These are phyloP conservation scores for Phoxinus dragarum DNA, from an alignment of 2,797 vertebrate genomes.

Conservation along the genomic window DNA sequence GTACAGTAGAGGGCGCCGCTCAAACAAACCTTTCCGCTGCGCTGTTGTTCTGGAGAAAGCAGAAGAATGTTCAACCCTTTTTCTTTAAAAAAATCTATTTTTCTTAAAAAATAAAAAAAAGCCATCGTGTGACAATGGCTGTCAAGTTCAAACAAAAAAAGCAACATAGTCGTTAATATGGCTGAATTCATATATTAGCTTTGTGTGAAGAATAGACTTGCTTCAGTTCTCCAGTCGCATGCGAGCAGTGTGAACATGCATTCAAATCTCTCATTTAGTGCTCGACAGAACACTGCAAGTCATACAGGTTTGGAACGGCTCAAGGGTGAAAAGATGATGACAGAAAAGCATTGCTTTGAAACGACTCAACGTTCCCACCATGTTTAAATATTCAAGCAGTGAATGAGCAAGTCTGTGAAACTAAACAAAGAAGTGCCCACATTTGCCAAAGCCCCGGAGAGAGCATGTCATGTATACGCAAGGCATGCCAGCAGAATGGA, in stretches of 20 bases:
- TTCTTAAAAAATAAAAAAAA: too few relatives aligned
- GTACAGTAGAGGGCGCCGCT: too few relatives aligned
- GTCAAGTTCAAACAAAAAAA: background rate
- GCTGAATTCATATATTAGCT: background rate
- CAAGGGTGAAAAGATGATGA: background rate
- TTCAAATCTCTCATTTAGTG: background rate
- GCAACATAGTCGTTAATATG: background rate
- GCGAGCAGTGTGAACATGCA: background rate
- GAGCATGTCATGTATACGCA: conserved; percentile 23
- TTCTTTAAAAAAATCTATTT: too few relatives aligned
- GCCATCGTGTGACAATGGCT: too few relatives aligned
- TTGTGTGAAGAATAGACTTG: background rate
- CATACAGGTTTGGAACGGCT: background rate
- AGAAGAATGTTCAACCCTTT: too few relatives aligned
- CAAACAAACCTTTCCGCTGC: too few relatives aligned
- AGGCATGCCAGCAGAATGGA: conserved; percentile 11
- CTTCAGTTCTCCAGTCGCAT: background rate
- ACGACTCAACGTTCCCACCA: background rate
- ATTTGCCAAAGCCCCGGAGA: conserved; percentile 19
- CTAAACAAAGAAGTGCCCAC: conserved; percentile 41
- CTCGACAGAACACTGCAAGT: background rate
- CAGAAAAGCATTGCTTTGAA: conserved; percentile 1
- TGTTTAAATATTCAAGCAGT: conserved; percentile 38
- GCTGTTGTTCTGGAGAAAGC: too few relatives aligned
- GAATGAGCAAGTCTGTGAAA: conserved; percentile 38